phyloP scores from a whole-genome alignment of 2,888 invertebrate genomes.

The Tenthredo livida region DNA sequence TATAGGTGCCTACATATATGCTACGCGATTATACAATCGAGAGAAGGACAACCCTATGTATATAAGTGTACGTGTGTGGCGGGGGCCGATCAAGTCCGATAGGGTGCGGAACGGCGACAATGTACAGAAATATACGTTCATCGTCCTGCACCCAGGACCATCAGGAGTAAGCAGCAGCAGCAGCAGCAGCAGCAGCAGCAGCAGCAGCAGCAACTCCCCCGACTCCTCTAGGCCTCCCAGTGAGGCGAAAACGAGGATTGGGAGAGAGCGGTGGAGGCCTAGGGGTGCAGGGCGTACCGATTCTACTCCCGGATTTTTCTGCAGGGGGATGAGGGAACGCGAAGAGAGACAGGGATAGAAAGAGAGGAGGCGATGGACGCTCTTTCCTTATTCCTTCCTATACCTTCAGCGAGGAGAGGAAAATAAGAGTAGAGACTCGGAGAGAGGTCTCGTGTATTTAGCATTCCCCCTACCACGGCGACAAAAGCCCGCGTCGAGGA shows the following conservation, averaged over 20 bases:
- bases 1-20: too few species aligned
- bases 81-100: background rate
- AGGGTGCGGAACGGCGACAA: conserved; percentile 10
- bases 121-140: background rate
- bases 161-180: background rate
- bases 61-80: background rate
- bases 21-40: conserved; percentile 49
- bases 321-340: background rate
- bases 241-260: conserved; percentile 49
- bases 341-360: background rate
- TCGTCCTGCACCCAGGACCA: conserved; percentile 5
- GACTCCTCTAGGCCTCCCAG: conserved; percentile 32
- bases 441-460: conserved; percentile 68
- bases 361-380: background rate
- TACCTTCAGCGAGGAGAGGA: background rate
- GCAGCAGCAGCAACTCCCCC: background rate
- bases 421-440: conserved; percentile 56
- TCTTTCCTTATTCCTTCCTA: background rate
- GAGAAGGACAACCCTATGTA: background rate
- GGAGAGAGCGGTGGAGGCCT: conserved; percentile 46
- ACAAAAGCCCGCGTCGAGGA: background rate
- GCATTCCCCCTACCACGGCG: conserved; percentile 65
- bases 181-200: conserved; percentile 10
- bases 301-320: background rate
- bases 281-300: conserved; percentile 14